These are phyloP conservation scores for Andricus curvator DNA, from an alignment of 2,888 invertebrate genomes.

Conservation along the genomic window DNA sequence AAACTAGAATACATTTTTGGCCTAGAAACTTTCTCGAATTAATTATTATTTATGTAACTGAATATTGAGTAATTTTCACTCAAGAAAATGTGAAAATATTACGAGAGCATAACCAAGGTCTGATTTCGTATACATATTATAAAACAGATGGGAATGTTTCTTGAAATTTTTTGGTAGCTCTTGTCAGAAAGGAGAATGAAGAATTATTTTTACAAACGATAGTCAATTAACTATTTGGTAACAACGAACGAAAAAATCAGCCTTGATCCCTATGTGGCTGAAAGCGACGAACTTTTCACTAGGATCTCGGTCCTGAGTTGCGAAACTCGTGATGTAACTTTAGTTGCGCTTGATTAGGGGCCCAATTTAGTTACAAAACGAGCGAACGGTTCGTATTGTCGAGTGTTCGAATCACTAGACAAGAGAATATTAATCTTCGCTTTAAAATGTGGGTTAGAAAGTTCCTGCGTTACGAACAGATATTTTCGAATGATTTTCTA, in stretches of 20 bases:
- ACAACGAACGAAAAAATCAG: constrained; percentile 21
- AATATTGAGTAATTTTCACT: not conserved
- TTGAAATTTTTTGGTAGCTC: not conserved
- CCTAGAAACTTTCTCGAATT: not conserved
- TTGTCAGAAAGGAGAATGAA: constrained; percentile 5
- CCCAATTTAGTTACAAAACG: constrained; percentile 39
- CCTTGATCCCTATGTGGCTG: constrained; percentile 34
- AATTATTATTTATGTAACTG: not conserved
- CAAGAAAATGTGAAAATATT: constrained; percentile 1
- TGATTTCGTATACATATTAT: not conserved
- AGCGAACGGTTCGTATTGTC: constrained; percentile 20
- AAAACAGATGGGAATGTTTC: not conserved
- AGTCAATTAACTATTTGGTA: constrained; percentile 35
- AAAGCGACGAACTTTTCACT: constrained; percentile 35
- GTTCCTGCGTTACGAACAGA: constrained; percentile 1
- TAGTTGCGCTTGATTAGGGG: constrained; percentile 37
- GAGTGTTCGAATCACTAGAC: constrained; percentile 5
- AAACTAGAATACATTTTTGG: not conserved
- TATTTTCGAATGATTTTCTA: not conserved
- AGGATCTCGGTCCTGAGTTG: constrained; percentile 32
- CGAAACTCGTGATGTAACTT: constrained; percentile 37
- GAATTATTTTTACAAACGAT: constrained; percentile 3
- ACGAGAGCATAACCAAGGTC: not conserved
- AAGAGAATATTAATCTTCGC: constrained; percentile 37
- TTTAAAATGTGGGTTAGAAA: constrained; percentile 29